Percentiles rank a stretch among this genome's conserved stretches.
These are phyloP conservation scores for Muraenolepis orangiensis DNA, from an alignment of 2,797 vertebrate genomes.

Conservation along the genomic window DNA sequence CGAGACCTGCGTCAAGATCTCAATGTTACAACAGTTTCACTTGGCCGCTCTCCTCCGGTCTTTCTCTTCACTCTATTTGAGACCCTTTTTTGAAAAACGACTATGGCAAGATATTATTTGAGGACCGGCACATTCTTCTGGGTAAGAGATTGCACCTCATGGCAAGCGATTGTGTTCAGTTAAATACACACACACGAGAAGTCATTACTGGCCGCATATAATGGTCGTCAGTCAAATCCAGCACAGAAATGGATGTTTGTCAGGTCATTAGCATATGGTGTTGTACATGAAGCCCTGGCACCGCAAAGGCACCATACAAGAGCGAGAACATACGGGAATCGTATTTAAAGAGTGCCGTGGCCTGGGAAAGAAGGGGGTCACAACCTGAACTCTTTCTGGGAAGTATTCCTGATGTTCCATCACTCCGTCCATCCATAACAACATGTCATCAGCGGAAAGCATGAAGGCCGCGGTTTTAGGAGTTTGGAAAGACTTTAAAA, in stretches of 20 bases:
- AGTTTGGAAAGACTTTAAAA: slow-evolving; percentile 50
- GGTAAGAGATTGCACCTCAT: background rate
- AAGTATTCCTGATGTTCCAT: slow-evolving; percentile 56
- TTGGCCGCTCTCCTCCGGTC: background rate
- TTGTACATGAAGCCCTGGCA: slow-evolving; percentile 2
- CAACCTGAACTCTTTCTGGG: slow-evolving; percentile 46
- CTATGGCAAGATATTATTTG: background rate
- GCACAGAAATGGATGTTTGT: background rate
- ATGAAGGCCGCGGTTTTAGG: slow-evolving; percentile 51
- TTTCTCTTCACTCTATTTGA: background rate
- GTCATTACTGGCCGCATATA: background rate
- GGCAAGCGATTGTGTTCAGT: background rate
- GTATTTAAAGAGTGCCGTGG: slow-evolving; percentile 36
- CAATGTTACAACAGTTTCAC: background rate
- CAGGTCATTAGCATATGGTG: background rate
- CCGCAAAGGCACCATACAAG: slow-evolving; percentile 13
- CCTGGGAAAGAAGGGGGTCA: slow-evolving; percentile 29
- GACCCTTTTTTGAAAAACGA: background rate
- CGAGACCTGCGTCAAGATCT: slow-evolving; percentile 25
- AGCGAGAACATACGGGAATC: slow-evolving; percentile 26
- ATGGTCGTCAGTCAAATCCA: background rate
- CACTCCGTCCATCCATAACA: slow-evolving; percentile 34
- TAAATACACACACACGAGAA: background rate
- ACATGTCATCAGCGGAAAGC: slow-evolving; percentile 53
- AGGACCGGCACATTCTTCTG: background rate